Conservation (phyloP, 2,888 invertebrate genomes). For the Dendrolimus houi region DNA sequence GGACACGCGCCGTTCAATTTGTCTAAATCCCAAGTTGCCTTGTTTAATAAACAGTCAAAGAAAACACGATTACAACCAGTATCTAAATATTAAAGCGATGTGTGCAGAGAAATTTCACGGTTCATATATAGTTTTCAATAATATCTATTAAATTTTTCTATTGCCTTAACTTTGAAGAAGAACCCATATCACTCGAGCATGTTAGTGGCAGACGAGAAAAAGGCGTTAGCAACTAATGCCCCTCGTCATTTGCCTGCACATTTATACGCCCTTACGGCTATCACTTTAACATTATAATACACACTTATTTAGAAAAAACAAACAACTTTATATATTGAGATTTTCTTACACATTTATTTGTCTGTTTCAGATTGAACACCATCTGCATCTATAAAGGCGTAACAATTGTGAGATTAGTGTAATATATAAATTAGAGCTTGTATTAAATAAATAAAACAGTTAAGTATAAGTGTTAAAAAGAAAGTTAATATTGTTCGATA, state of each 20-base stretch:
- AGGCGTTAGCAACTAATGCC: conserved; percentile 35
- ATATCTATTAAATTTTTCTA: background rate
- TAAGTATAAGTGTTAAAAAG: conserved; percentile 2
- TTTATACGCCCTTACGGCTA: conserved; percentile 3
- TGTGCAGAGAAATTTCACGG: background rate
- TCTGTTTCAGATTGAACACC: conserved; percentile 26
- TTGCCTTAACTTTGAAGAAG: conserved; percentile 19
- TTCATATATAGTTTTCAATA: background rate
- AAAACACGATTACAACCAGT: background rate
- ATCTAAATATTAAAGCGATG: background rate
- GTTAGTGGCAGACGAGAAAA: conserved; percentile 32
- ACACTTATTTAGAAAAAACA: background rate
- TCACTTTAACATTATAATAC: conserved; percentile 2
- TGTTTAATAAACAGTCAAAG: background rate
- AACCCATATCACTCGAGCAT: conserved; percentile 39
- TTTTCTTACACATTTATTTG: conserved; percentile 6
- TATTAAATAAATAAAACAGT: conserved; percentile 5
- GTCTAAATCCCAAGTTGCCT: background rate
- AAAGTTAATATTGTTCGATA: no score
- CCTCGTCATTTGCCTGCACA: conserved; percentile 27
- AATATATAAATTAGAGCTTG: conserved; percentile 3
- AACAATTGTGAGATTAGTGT: conserved; percentile 1
- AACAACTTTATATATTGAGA: background rate
- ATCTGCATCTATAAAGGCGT: conserved; percentile 6
- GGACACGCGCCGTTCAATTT: background rate